A percentile compares a stretch with the other conserved stretches of the same genome.
phyloP scores from a whole-genome alignment of 2,797 vertebrate genomes.

The Gila robusta region DNA sequence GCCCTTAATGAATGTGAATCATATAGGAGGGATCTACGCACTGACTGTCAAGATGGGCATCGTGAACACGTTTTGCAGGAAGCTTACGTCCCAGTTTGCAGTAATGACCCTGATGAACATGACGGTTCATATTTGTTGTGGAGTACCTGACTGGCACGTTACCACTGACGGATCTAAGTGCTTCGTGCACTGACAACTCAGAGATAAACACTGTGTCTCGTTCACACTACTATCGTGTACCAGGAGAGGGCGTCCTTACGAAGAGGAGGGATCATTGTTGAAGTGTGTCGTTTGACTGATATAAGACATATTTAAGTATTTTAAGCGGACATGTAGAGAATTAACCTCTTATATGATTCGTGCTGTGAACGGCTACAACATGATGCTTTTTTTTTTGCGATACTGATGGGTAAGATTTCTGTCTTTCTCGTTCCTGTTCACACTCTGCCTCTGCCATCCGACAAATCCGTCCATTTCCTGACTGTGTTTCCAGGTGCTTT shows the following conservation, averaged over 20 bases:
- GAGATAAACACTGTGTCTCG: constrained; percentile 19
- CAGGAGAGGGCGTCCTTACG: constrained; percentile 43
- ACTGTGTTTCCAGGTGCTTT: constrained; percentile 29
- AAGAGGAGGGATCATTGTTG: constrained; percentile 8
- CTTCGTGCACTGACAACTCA: constrained; percentile 28
- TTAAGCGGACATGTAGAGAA: constrained; percentile 34
- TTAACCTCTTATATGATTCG: constrained; percentile 51
- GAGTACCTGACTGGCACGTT: constrained; percentile 30
- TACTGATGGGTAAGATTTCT: constrained; percentile 60
- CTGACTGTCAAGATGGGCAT: constrained; percentile 30
- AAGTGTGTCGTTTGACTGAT: constrained; percentile 42
- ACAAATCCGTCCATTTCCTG: constrained; percentile 57
- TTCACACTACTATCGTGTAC: constrained; percentile 29
- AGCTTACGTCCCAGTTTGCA: constrained; percentile 33
- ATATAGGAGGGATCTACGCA: constrained; percentile 52
- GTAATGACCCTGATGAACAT: constrained; percentile 25
- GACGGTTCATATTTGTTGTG: constrained; percentile 20
- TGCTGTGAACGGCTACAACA: constrained; percentile 23
- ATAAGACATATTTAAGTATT: neutral
- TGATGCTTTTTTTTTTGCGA: constrained; percentile 24
- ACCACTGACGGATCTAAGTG: constrained; percentile 52
- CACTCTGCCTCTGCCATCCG: constrained; percentile 44
- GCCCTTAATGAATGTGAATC: constrained; percentile 61
- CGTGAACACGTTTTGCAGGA: constrained; percentile 38
- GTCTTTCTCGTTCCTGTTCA: constrained; percentile 39